Conservation (phyloP, 2,888 invertebrate species). For the Noctua janthina region DNA sequence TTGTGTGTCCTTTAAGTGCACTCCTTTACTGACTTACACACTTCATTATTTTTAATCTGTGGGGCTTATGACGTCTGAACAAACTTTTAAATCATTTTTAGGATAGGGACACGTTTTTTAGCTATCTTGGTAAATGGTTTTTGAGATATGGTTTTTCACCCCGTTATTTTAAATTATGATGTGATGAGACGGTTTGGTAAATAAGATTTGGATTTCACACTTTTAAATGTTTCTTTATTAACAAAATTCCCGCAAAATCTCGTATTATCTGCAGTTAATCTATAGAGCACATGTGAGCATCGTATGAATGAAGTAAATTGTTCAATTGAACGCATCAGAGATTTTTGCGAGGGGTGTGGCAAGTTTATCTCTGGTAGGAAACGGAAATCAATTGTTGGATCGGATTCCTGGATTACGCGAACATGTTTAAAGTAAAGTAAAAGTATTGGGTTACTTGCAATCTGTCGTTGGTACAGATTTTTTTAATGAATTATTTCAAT, state of each 20-base stretch:
- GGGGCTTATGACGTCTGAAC: slow-evolving; percentile 61
- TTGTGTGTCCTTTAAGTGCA: slow-evolving; percentile 74
- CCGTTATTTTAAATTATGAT: neutral
- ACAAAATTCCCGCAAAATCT: slow-evolving; percentile 8
- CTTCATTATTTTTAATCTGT: slow-evolving; percentile 68
- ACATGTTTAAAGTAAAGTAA: slow-evolving; percentile 67
- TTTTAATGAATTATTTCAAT: slow-evolving; percentile 8
- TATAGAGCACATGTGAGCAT: slow-evolving; percentile 38
- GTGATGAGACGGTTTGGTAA: neutral
- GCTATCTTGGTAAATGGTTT: slow-evolving; percentile 18
- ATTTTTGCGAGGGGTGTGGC: slow-evolving; percentile 80
- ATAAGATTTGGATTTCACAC: neutral
- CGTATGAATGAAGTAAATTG: slow-evolving; percentile 52
- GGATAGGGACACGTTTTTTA: slow-evolving; percentile 26
- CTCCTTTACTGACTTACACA: slow-evolving; percentile 68
- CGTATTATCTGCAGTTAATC: slow-evolving; percentile 34
- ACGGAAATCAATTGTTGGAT: slow-evolving; percentile 86
- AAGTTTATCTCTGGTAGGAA: slow-evolving; percentile 85
- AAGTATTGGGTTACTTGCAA: slow-evolving; percentile 83
- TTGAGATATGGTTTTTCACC: slow-evolving; percentile 10
- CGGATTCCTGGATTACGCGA: slow-evolving; percentile 75
- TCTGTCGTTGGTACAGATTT: slow-evolving; percentile 28
- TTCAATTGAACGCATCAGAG: slow-evolving; percentile 70
- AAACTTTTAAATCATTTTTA: slow-evolving; percentile 56
- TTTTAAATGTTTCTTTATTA: neutral